phyloP scores from a whole-genome alignment of 1,140 invertebrate species.

The Ostrea edulis region DNA sequence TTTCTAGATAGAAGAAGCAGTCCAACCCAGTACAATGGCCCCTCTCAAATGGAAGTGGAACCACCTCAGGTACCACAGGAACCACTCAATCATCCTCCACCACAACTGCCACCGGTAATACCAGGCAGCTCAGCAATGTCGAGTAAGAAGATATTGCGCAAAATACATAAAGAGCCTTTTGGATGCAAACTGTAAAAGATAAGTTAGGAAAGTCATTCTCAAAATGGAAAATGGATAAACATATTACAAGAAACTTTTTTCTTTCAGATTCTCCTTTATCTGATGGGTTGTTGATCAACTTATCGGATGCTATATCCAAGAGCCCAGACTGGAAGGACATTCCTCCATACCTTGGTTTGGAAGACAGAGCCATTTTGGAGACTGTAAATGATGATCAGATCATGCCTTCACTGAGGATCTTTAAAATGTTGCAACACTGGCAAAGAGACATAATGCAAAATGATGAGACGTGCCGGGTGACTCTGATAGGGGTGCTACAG shows the following conservation, averaged over 20 bases:
- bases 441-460: conserved; percentile 25
- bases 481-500: conserved; percentile 5
- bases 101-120: not conserved
- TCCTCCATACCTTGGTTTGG: not conserved
- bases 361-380: not conserved
- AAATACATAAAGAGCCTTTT: too few relatives aligned
- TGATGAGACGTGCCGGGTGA: conserved; percentile 6
- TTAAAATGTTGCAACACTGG: not conserved
- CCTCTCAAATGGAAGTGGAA: not conserved
- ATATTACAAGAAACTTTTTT: too few relatives aligned
- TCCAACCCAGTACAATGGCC: not conserved
- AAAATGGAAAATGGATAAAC: not conserved
- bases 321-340: not conserved
- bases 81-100: not conserved
- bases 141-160: not conserved
- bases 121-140: not conserved
- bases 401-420: not conserved
- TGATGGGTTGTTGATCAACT: not conserved
- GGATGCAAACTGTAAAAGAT: too few relatives aligned
- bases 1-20: not conserved
- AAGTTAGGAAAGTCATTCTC: too few relatives aligned
- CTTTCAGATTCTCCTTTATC: not conserved
- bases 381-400: not conserved
- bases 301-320: conserved; percentile 4
- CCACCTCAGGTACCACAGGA: not conserved